These are phyloP conservation scores for Venusia cambrica DNA, from an alignment of 2,888 invertebrate species.

Conservation along the genomic window DNA sequence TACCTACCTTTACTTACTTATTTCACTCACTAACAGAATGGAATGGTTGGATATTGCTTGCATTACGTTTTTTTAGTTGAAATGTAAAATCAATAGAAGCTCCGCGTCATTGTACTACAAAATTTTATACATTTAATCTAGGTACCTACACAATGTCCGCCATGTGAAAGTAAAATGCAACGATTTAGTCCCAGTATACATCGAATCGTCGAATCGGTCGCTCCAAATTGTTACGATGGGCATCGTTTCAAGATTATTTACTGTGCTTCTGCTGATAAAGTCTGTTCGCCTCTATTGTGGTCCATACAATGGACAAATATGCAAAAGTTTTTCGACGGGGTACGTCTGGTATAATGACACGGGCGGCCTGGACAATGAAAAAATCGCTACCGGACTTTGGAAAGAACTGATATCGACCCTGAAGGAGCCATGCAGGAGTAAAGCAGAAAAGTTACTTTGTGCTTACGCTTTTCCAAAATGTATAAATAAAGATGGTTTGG, in stretches of 20 bases:
- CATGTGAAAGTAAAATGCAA: slow-evolving; percentile 60
- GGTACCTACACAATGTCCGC: slow-evolving; percentile 43
- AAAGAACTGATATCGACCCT: slow-evolving; percentile 90
- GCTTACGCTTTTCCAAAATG: slow-evolving; percentile 96
- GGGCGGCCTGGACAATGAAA: slow-evolving; percentile 90
- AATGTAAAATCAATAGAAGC: slow-evolving; percentile 68
- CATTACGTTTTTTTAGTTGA: slow-evolving; percentile 23
- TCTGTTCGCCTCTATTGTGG: slow-evolving; percentile 88
- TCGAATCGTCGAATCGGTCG: slow-evolving; percentile 55
- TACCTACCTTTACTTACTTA: too few species aligned
- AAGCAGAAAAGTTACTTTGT: slow-evolving; percentile 95
- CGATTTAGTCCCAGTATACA: slow-evolving; percentile 47
- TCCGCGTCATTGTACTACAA: slow-evolving; percentile 73
- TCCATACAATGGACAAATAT: slow-evolving; percentile 92
- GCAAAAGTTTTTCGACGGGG: slow-evolving; percentile 85
- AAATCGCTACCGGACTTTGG: slow-evolving; percentile 91
- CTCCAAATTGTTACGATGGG: slow-evolving; percentile 59
- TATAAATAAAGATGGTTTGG: slow-evolving; percentile 83
- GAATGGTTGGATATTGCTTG: slow-evolving; percentile 34
- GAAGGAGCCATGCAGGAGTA: slow-evolving; percentile 90
- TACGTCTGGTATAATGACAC: slow-evolving; percentile 90
- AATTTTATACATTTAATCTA: slow-evolving; percentile 49
- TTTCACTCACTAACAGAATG: slow-evolving; percentile 31
- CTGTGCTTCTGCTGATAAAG: slow-evolving; percentile 62
- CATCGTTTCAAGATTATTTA: slow-evolving; percentile 51